Evolutionary conservation across 2,797 vertebrate species (phyloP).

Genomic region (Macrochelys suwanniensis): DNA sequence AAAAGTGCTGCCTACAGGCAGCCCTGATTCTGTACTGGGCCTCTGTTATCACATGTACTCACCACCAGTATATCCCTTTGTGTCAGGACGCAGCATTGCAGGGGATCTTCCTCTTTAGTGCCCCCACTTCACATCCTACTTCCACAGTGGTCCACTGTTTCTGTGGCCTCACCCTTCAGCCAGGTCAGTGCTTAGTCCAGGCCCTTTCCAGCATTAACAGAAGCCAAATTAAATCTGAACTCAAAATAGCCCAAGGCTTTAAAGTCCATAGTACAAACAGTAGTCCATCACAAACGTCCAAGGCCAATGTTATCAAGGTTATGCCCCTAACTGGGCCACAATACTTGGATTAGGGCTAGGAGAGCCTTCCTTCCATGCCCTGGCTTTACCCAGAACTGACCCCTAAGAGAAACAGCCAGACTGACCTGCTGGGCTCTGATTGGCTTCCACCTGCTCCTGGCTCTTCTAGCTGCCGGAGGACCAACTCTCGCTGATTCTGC

Average conservation of each 20-base stretch:
- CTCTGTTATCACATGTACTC: too few species aligned
- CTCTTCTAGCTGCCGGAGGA: neutral
- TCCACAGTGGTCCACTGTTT: too few species aligned
- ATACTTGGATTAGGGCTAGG: neutral
- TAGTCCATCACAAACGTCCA: neutral
- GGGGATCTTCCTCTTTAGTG: too few species aligned
- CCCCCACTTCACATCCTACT: too few species aligned
- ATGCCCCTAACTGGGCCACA: neutral
- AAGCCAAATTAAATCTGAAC: neutral
- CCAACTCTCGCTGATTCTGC: neutral
- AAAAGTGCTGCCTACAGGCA: too few species aligned
- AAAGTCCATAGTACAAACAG: neutral
- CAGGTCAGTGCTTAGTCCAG: too few species aligned
- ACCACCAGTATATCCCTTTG: too few species aligned
- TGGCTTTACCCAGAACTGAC: neutral
- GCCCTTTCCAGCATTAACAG: neutral
- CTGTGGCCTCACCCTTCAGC: too few species aligned
- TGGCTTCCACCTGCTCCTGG: neutral
- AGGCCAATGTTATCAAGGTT: neutral
- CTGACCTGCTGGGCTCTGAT: neutral
- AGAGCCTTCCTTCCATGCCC: neutral
- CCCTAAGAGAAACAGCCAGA: neutral
- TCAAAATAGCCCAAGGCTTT: neutral
- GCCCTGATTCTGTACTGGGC: too few species aligned
- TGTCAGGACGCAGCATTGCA: too few species aligned